Percentiles rank a stretch among this genome's conserved stretches.
Evolutionary conservation across 2,888 invertebrate genomes (phyloP).

Genomic region (Myopa testacea): DNA sequence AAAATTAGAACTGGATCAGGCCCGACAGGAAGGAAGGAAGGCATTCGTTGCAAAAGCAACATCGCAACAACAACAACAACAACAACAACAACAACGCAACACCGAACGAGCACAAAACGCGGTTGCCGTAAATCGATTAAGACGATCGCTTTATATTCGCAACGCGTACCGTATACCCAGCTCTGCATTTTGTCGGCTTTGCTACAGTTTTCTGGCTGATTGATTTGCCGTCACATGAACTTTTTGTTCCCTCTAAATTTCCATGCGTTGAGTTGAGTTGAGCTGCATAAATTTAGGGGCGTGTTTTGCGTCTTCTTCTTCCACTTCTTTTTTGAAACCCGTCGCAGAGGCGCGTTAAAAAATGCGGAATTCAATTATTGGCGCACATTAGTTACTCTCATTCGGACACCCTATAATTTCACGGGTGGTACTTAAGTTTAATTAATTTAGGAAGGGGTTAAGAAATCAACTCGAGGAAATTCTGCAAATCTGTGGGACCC

Average conservation of each 20-base stretch:
- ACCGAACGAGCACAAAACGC: neutral
- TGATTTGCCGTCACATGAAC: neutral
- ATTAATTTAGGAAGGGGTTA: neutral
- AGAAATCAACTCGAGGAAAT: neutral
- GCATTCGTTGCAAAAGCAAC: neutral
- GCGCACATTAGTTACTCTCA: neutral
- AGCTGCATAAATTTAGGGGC: slow-evolving; percentile 28
- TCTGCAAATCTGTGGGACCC: neutral
- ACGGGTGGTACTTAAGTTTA: neutral
- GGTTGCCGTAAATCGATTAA: slow-evolving; percentile 25
- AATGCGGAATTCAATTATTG: neutral
- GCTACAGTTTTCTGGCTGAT: slow-evolving; percentile 1
- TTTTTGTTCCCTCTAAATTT: neutral
- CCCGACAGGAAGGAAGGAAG: slow-evolving; percentile 1
- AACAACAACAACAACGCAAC: neutral
- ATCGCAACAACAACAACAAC: no score
- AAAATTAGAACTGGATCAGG: slow-evolving; percentile 31
- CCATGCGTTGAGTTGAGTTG: neutral
- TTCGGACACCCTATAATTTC: neutral
- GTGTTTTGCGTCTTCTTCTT: slow-evolving; percentile 14
- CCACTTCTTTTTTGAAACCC: neutral
- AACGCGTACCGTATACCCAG: neutral
- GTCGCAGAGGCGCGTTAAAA: slow-evolving; percentile 14
- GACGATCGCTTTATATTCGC: neutral
- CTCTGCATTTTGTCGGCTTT: neutral